Evolutionary conservation across 2,113 vertebrate species (phyloP).

Genomic region (Laticauda colubrina): DNA sequence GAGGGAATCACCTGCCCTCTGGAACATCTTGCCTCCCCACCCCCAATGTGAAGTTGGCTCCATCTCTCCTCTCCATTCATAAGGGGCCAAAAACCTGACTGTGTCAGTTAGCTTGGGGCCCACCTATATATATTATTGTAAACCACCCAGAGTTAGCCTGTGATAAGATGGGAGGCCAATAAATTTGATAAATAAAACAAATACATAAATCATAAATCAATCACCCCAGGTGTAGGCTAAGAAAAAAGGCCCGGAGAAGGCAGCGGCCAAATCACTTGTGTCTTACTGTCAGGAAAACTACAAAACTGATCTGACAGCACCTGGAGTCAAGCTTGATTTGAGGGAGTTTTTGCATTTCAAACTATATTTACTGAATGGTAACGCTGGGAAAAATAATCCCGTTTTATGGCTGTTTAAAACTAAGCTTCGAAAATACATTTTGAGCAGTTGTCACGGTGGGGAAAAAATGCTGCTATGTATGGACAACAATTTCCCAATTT

Average conservation of each 20-base stretch:
- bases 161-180: background rate
- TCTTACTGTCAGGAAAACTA: background rate
- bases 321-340: too few relatives aligned
- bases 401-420: conserved; percentile 6
- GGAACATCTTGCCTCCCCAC: background rate
- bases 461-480: background rate
- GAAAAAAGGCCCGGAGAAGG: background rate
- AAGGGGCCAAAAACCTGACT: background rate
- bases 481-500: background rate
- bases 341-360: conserved; percentile 11
- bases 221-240: background rate
- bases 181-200: background rate
- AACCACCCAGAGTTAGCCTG: background rate
- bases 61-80: background rate
- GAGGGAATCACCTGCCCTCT: background rate
- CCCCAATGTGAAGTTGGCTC: background rate
- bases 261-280: background rate
- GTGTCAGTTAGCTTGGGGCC: too few relatives aligned
- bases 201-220: background rate
- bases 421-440: background rate
- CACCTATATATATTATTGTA: background rate
- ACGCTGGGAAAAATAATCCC: conserved; percentile 3
- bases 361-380: conserved; percentile 30
- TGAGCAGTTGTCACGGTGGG: background rate
- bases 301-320: background rate